phyloP scores from a whole-genome alignment of 64 coral and sea anemone species.

The Montipora efflorescens region DNA sequence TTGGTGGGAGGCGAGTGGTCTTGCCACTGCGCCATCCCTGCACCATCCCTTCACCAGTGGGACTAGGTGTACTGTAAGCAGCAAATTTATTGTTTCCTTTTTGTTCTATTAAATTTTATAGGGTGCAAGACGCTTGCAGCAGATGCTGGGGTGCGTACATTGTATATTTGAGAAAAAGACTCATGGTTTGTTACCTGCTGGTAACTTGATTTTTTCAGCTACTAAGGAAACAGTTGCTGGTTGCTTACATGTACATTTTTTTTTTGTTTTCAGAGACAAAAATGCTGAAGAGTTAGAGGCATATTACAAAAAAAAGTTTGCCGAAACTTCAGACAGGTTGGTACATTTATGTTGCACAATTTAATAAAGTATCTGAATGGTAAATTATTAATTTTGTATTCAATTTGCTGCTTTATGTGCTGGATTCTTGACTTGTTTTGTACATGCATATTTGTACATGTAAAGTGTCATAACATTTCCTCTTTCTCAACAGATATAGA shows the following conservation, averaged over 20 bases:
- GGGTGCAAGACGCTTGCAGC: conserved; percentile 91
- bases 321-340: conserved; percentile 89
- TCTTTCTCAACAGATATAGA: conserved; percentile 71
- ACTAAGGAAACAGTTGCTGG: not conserved
- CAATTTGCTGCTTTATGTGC: too few relatives aligned
- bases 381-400: too few relatives aligned
- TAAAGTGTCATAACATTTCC: not conserved
- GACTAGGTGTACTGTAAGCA: not conserved
- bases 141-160: conserved; percentile 88
- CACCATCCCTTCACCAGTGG: too few relatives aligned
- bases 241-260: not conserved
- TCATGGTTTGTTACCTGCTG: not conserved
- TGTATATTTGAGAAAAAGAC: not conserved
- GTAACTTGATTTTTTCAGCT: too few relatives aligned
- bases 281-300: conserved; percentile 96
- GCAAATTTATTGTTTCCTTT: not conserved
- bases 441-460: not conserved
- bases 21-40: too few relatives aligned
- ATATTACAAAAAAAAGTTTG: conserved; percentile 98
- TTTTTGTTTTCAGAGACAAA: conserved; percentile 67
- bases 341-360: not conserved
- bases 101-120: not conserved
- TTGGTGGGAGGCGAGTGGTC: too few relatives aligned
- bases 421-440: too few relatives aligned
- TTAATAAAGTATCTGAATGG: not conserved